A percentile compares a stretch with the other conserved stretches of the same genome.
phyloP scores from a whole-genome alignment of 2,888 invertebrate genomes.

The Scaptomyza tumidula region DNA sequence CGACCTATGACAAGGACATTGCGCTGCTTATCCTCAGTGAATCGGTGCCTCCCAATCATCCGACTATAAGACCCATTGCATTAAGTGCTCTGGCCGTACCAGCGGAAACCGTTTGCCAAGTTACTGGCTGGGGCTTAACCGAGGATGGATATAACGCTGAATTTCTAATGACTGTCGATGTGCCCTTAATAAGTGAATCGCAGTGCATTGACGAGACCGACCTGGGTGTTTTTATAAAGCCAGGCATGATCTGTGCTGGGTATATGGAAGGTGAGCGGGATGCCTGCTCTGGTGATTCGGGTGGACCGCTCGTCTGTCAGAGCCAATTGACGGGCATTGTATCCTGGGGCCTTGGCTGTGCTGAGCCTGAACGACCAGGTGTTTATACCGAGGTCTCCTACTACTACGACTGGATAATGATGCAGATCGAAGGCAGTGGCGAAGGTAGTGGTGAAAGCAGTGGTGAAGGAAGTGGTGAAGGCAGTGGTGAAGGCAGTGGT shows the following conservation, averaged over 20 bases:
- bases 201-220: conserved; percentile 78
- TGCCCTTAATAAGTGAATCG: conserved; percentile 66
- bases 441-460: conserved; percentile 6
- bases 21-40: conserved; percentile 74
- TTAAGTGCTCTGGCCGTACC: conserved; percentile 52
- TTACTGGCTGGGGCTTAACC: conserved; percentile 82
- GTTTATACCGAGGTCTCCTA: conserved; percentile 89
- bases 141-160: conserved; percentile 65
- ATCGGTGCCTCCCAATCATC: conserved; percentile 76
- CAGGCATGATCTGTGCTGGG: conserved; percentile 91
- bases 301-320: conserved; percentile 89
- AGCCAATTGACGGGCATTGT: conserved; percentile 91
- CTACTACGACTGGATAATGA: conserved; percentile 69
- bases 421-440: conserved; percentile 16
- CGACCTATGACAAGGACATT: conserved; percentile 76
- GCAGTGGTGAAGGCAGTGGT: conserved; percentile 32
- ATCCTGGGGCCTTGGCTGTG: conserved; percentile 93
- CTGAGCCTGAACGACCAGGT: conserved; percentile 89
- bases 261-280: conserved; percentile 90
- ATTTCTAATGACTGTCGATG: conserved; percentile 71
- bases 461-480: conserved; percentile 10
- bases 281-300: conserved; percentile 93
- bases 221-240: conserved; percentile 85
- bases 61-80: conserved; percentile 74
- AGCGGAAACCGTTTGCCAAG: conserved; percentile 73